Evolutionary conservation across 2,113 vertebrate genomes (phyloP).

Genomic region (Sander lucioperca): DNA sequence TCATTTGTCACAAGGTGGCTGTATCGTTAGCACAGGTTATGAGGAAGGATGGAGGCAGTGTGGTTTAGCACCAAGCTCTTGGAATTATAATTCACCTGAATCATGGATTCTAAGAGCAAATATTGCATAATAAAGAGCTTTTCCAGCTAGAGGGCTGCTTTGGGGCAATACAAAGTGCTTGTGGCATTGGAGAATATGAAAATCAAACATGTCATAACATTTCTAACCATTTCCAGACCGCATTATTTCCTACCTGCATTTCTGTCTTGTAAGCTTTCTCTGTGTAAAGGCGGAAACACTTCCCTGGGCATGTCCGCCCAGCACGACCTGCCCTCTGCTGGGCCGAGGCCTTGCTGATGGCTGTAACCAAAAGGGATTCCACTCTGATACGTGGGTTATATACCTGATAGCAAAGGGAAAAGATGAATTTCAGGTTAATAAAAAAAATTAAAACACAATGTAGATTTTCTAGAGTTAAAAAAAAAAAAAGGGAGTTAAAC

Average conservation of each 20-base stretch:
- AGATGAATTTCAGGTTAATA: background rate
- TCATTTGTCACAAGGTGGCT: slow-evolving; percentile 68
- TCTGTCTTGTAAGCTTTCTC: slow-evolving; percentile 98
- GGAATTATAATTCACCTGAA: slow-evolving; percentile 46
- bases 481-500: background rate
- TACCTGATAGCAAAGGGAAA: slow-evolving; percentile 81
- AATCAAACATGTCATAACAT: slow-evolving; percentile 23
- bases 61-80: slow-evolving; percentile 31
- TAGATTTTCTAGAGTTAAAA: background rate
- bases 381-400: slow-evolving; percentile 97
- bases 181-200: slow-evolving; percentile 27
- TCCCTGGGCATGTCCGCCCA: slow-evolving; percentile 93
- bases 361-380: slow-evolving; percentile 95
- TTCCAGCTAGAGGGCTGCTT: slow-evolving; percentile 44
- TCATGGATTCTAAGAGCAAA: slow-evolving; percentile 42
- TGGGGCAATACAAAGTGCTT: slow-evolving; percentile 34
- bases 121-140: slow-evolving; percentile 47
- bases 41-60: slow-evolving; percentile 33
- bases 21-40: slow-evolving; percentile 41
- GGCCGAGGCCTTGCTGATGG: slow-evolving; percentile 96
- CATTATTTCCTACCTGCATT: slow-evolving; percentile 90
- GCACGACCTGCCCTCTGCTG: slow-evolving; percentile 97
- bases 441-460: background rate
- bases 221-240: background rate
- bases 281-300: slow-evolving; percentile 96